Evolutionary conservation across 2,888 invertebrate species (phyloP).

Genomic region (Sarcophaga carnaria): DNA sequence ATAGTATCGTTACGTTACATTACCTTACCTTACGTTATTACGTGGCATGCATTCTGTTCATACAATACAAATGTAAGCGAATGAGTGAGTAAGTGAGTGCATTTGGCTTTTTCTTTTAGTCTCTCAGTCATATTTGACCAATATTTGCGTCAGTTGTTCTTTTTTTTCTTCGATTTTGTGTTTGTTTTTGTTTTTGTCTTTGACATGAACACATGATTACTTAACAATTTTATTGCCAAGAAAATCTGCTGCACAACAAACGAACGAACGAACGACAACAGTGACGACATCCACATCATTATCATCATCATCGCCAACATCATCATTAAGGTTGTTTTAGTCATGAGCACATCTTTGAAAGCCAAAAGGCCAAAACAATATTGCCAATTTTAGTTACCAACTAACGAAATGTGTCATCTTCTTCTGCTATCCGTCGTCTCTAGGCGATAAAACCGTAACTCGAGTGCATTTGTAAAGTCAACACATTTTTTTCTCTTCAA

Average conservation of each 20-base stretch:
- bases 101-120: slow-evolving; percentile 13
- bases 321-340: neutral
- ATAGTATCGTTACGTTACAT: slow-evolving; percentile 14
- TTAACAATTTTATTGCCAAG: slow-evolving; percentile 46
- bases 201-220: slow-evolving; percentile 23
- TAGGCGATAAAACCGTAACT: neutral
- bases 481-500: neutral
- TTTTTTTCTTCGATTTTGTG: no score
- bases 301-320: neutral
- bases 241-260: slow-evolving; percentile 20
- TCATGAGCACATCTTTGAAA: neutral
- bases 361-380: slow-evolving; percentile 38
- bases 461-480: neutral
- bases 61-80: neutral
- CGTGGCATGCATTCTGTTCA: neutral
- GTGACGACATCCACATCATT: slow-evolving; percentile 39
- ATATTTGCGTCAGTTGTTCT: slow-evolving; percentile 12
- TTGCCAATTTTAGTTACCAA: slow-evolving; percentile 9
- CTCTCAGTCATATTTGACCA: slow-evolving; percentile 35
- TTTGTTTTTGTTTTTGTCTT: neutral
- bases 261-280: slow-evolving; percentile 8
- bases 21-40: neutral
- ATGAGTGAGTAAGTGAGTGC: neutral
- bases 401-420: neutral
- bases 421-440: neutral